These are phyloP conservation scores for Orycteropus afer DNA, from an alignment of 2,113 vertebrate genomes.

Conservation along the genomic window DNA sequence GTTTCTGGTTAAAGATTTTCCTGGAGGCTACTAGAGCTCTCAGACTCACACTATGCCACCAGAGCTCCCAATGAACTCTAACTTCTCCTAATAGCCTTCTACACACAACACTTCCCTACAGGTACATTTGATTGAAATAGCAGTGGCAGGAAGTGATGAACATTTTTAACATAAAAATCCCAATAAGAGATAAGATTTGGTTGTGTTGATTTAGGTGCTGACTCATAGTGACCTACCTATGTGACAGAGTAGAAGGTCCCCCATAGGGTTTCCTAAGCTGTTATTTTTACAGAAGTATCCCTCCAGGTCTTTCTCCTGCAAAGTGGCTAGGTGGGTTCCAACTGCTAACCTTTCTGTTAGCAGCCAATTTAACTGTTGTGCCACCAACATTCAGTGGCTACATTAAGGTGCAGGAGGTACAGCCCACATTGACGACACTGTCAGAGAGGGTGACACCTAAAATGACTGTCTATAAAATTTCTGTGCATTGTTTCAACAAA, in stretches of 20 bases:
- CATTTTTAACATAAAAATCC: neutral
- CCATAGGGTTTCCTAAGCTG: neutral
- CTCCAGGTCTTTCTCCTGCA: neutral
- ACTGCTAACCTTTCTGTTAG: neutral
- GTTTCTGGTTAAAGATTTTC: too few species aligned
- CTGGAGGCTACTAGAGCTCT: too few species aligned
- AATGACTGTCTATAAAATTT: neutral
- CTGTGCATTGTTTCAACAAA: neutral
- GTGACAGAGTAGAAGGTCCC: neutral
- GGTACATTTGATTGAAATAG: neutral
- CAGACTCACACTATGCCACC: too few species aligned
- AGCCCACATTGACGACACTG: neutral
- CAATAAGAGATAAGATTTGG: neutral
- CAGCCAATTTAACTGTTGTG: neutral
- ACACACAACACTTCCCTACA: neutral
- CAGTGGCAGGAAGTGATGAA: neutral
- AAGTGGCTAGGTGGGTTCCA: neutral
- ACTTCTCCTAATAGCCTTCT: neutral
- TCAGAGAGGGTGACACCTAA: neutral
- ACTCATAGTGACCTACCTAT: neutral
- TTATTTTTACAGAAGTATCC: neutral
- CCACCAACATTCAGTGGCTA: neutral
- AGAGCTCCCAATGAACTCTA: rapidly evolving
- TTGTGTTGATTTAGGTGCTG: neutral
- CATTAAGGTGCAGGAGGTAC: neutral